Evolutionary conservation across 2,797 vertebrate genomes (phyloP).

Genomic region (Poecilia wingei): DNA sequence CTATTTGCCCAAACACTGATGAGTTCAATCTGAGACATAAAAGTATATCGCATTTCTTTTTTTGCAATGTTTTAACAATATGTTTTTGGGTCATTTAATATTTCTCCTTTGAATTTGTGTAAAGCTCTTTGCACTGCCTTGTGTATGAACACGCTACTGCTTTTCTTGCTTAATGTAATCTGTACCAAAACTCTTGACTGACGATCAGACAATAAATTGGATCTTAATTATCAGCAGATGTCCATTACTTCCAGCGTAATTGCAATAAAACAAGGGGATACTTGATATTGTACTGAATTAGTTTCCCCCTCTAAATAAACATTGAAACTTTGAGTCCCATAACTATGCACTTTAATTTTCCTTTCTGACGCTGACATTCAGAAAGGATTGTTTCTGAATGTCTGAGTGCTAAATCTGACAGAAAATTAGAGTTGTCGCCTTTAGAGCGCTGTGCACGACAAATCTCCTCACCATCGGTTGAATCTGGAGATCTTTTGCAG

Average conservation of each 20-base stretch:
- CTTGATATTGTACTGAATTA: neutral
- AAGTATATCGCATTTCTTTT: neutral
- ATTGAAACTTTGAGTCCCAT: too few species aligned
- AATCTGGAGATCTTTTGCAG: neutral
- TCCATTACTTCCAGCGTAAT: neutral
- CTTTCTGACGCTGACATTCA: too few species aligned
- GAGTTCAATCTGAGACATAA: neutral
- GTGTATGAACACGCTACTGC: neutral
- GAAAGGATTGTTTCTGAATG: too few species aligned
- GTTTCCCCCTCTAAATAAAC: too few species aligned
- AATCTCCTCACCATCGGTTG: neutral
- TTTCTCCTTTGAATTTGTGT: neutral
- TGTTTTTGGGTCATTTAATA: neutral
- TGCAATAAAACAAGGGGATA: neutral
- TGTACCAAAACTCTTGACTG: neutral
- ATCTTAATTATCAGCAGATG: neutral
- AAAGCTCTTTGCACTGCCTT: neutral
- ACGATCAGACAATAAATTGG: neutral
- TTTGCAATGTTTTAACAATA: neutral
- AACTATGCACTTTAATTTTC: too few species aligned
- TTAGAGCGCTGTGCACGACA: neutral
- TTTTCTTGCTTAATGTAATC: neutral
- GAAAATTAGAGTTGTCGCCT: neutral
- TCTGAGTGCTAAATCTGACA: neutral
- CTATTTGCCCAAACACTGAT: too few species aligned